Evolutionary conservation across 2,888 invertebrate genomes (phyloP).

Genomic region (Nipponacmea schrenckii): DNA sequence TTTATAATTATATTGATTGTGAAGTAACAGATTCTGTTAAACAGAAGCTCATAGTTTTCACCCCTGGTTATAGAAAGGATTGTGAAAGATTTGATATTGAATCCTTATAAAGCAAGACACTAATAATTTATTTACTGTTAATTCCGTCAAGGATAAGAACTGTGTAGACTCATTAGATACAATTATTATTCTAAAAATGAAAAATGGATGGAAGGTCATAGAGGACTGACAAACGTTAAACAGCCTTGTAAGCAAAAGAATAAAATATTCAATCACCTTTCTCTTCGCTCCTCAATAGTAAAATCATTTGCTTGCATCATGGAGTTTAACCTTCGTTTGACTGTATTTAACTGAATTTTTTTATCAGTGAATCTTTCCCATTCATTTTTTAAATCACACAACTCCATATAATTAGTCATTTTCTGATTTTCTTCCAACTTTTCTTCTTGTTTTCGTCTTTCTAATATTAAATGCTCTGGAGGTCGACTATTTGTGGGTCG

Average conservation of each 20-base stretch:
- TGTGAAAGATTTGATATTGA: not conserved
- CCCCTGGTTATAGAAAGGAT: not conserved
- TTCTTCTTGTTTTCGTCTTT: conserved; percentile 59
- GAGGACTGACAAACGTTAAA: no score
- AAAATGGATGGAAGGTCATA: no score
- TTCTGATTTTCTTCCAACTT: conserved; percentile 47
- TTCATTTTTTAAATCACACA: conserved; percentile 62
- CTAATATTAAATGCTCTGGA: conserved; percentile 60
- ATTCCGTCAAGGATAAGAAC: no score
- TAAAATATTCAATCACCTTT: conserved; percentile 46
- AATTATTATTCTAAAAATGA: no score
- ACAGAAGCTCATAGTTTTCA: not conserved
- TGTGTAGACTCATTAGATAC: no score
- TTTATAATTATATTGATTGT: not conserved
- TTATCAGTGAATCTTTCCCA: conserved; percentile 63
- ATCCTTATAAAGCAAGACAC: no score
- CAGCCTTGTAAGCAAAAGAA: no score
- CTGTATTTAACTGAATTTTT: conserved; percentile 57
- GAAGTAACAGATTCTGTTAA: not conserved
- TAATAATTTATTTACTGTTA: no score
- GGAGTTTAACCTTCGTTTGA: conserved; percentile 54
- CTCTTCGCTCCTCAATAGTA: conserved; percentile 60
- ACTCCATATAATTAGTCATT: conserved; percentile 54
- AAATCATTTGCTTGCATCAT: conserved; percentile 56
- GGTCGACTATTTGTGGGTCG: conserved; percentile 57